Base-by-base conservation (phyloP, 2,113 vertebrate species). In the Sorex fumeus region DNA sequence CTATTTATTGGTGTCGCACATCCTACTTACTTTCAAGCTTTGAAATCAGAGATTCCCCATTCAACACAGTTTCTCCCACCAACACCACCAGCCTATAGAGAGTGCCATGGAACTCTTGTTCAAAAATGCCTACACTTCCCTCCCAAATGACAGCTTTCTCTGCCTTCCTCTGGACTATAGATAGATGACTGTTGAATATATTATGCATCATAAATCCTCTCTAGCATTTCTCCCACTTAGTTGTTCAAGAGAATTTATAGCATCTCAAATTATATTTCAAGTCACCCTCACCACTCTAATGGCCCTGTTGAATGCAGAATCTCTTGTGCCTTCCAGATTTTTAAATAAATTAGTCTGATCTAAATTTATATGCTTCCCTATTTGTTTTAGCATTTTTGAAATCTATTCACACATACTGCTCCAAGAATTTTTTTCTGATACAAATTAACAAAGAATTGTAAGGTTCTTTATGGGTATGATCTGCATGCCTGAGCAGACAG, bases 261-360 rank as follows among this genome's bases (percentile, higher is more conserved):
- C n/a, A 43, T 89, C 72, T 83, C 40, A 21, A 66, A 47, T 79
- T 88, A 87, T 45, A 74, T 57, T 91, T 75, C n/a, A 72, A 91
- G 45, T 4, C 50, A 78, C 53, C 86, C 45, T n/a, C 34, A 45
- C 47, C 34, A 9, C 25, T 78, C 45, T 50, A 40, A 47, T 30
- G 57, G 36, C 23, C 40, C 43, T 70, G 64, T 43, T 87, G 40
- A 91, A 36, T 93, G 43, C 74, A 93, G 47, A 92, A 66, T 78
- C 60, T 80, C 50, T 86, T 45, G 36, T 67, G 40, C 34, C 53
- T 88, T 95, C 36, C 84, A 92, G 32, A 72, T 92, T 94, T 88
- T 72, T 70, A 92, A 95, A 84, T 84, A 72, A 91, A 84, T 69
- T 57, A 86, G 13, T 84, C 67, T 64, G 45, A 23, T 84, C 21